A percentile compares a stretch with the other conserved stretches of the same genome.
Conservation (phyloP, 2,113 vertebrate genomes). For the Eidolon helvum region DNA sequence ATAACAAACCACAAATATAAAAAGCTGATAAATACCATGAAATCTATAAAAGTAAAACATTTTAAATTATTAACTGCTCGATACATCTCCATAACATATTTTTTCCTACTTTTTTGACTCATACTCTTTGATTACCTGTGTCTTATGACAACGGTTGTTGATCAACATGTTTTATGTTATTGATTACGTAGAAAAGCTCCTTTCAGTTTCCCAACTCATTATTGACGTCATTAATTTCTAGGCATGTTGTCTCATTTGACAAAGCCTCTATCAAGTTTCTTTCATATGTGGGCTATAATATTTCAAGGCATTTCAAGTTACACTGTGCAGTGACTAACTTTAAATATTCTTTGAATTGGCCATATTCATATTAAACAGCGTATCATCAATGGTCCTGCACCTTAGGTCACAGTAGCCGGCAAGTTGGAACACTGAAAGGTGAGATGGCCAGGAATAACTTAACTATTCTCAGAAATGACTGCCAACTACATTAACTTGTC, state of each 20-base stretch:
- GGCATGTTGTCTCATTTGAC: background rate
- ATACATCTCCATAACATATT: background rate
- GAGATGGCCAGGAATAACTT: background rate
- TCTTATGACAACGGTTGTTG: background rate
- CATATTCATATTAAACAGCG: background rate
- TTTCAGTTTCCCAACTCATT: background rate
- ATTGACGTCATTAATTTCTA: background rate
- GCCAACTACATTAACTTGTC: background rate
- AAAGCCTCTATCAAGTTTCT: background rate
- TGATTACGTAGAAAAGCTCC: background rate
- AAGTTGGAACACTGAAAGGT: background rate
- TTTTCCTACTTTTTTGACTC: background rate
- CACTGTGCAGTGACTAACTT: background rate
- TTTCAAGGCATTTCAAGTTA: background rate
- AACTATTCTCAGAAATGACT: slow-evolving; percentile 12
- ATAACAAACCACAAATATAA: background rate
- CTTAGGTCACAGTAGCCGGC: background rate
- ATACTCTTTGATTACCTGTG: background rate
- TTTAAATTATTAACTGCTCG: background rate
- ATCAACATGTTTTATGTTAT: background rate
- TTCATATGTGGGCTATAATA: background rate
- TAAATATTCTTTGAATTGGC: background rate
- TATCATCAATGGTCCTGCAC: background rate
- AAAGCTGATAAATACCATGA: background rate
- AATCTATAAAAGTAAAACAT: background rate